phyloP scores from a whole-genome alignment of 2,888 invertebrate species.

The Silvanus unidentatus region DNA sequence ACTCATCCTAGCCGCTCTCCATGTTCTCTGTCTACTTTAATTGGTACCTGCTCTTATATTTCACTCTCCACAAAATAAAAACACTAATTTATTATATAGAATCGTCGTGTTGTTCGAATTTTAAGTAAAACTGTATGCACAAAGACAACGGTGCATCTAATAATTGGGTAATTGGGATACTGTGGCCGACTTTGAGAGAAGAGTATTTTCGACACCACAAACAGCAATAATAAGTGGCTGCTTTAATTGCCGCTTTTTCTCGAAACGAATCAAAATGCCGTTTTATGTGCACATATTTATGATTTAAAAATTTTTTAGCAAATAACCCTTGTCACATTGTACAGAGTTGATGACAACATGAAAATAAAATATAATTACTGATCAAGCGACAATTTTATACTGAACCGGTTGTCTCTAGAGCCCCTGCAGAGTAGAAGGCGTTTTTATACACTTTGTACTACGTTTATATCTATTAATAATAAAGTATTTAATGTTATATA shows the following conservation, averaged over 20 bases:
- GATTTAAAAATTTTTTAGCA: background rate
- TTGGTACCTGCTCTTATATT: slow-evolving; percentile 30
- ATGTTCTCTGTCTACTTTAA: slow-evolving; percentile 32
- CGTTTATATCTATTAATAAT: too few relatives aligned
- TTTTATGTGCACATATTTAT: too few relatives aligned
- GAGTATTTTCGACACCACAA: too few relatives aligned
- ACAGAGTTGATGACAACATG: slow-evolving; percentile 1
- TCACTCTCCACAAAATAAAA: slow-evolving; percentile 19
- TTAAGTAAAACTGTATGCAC: too few relatives aligned
- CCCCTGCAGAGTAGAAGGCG: background rate
- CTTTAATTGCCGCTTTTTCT: too few relatives aligned
- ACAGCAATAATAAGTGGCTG: too few relatives aligned
- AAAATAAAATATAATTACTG: slow-evolving; percentile 3
- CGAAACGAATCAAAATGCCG: too few relatives aligned
- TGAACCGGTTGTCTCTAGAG: slow-evolving; percentile 1
- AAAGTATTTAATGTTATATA: too few relatives aligned
- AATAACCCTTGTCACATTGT: slow-evolving; percentile 2
- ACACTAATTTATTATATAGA: slow-evolving; percentile 13
- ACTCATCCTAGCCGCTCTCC: slow-evolving; percentile 30
- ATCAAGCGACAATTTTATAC: background rate
- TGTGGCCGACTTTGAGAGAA: too few relatives aligned
- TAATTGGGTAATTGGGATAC: too few relatives aligned
- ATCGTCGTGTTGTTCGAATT: background rate
- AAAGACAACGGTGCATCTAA: too few relatives aligned
- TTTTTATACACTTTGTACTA: too few relatives aligned